phyloP scores from a whole-genome alignment of 2,113 vertebrate genomes.

The Anolis sagrei region DNA sequence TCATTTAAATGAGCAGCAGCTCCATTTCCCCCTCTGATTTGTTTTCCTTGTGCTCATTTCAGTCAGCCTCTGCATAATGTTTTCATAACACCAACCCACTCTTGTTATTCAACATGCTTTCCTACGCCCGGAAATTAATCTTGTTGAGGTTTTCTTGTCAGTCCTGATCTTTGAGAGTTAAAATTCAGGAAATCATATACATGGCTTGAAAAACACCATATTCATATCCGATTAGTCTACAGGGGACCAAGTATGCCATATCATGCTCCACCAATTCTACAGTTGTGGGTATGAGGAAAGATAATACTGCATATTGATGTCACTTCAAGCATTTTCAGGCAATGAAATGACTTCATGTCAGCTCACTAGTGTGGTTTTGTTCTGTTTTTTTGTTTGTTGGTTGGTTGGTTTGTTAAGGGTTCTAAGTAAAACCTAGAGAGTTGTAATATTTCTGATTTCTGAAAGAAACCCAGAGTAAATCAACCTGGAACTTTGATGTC shows the following conservation, averaged over 20 bases:
- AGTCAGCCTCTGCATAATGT: neutral
- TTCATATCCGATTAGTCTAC: neutral
- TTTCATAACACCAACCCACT: neutral
- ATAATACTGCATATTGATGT: neutral
- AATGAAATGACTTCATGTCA: too few relatives aligned
- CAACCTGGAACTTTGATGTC: too few relatives aligned
- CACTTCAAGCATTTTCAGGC: too few relatives aligned
- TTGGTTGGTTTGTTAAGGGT: too few relatives aligned
- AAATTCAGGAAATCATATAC: neutral
- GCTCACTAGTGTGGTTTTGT: too few relatives aligned
- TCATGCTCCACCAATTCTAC: neutral
- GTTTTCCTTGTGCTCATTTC: neutral
- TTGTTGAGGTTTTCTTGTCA: neutral
- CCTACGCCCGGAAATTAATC: neutral
- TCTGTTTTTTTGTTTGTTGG: too few relatives aligned
- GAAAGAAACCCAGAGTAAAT: too few relatives aligned
- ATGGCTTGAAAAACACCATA: too few relatives aligned
- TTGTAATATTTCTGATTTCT: too few relatives aligned
- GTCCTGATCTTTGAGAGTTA: neutral
- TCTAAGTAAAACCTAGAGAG: too few relatives aligned
- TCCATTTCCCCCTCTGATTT: neutral
- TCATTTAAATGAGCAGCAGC: constrained; percentile 4
- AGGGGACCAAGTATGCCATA: neutral
- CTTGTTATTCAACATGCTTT: neutral
- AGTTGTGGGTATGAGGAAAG: neutral